Evolutionary conservation across 2,113 vertebrate species (phyloP), one percentile per base, ranked within the genome.

Genomic region (Phycodurus eques): DNA sequence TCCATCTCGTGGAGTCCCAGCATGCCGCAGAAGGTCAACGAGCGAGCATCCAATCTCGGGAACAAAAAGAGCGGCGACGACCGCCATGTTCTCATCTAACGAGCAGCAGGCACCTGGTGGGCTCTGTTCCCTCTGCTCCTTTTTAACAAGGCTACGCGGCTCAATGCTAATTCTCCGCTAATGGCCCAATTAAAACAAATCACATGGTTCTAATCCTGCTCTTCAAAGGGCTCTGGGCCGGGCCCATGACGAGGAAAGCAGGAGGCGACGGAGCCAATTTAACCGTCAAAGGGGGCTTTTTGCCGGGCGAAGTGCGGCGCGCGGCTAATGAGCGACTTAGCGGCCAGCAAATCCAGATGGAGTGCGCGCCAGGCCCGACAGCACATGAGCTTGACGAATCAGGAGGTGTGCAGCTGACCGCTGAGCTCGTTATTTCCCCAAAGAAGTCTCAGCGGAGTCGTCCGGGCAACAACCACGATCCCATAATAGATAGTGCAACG

Each of bases 101-200:
- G 62, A 89, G 87, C 75, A 72, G 77, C 87, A 83, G 83, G 87
- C 82, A 88, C 84, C 87, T 89, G 83, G 89, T 89, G 83, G 82
- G 61, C 9, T 80, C 74, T 79, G 73, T 81, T 61, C 59, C 59
- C 59, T 61, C 59, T 35, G 59, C 72, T 67, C 73, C 83, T 88
- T 85, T 86, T 88, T 91, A 91, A 91, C 86, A 87, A 93, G 88
- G 84, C 83, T 83, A 84, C 68, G 83, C 80, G 89, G 87, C 90
- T 90, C 87, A 87, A 93, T 92, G 88, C 87, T 91, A 92, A 92
- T 93, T 93, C 88, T 89, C 87, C 84, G 85, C 91, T 92, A 93
- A 93, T 93, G 92, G 92, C 87, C 90, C 90, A 92, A 94, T 94
- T 92, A 91, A 92, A 92, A 92, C 81, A 86, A 91, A 93, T 92